Evolutionary conservation across 2,888 invertebrate genomes (phyloP), one percentile per base, ranked within the genome.

Genomic region (Liposcelis brunnea): DNA sequence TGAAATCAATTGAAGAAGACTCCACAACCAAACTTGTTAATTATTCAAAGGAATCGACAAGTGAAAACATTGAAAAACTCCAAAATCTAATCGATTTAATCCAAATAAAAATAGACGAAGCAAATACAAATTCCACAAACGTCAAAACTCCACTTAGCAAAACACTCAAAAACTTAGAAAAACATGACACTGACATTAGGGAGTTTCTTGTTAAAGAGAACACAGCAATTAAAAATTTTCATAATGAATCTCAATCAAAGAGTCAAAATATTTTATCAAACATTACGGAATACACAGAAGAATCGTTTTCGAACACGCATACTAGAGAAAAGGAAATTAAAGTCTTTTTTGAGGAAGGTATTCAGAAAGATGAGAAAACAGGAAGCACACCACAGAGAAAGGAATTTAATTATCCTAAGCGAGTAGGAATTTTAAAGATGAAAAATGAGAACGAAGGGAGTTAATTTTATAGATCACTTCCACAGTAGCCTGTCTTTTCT

Each of bases 351-450:
- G 19, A 14, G 19, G 16, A 40, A 11, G 40, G 21, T 5, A 19
- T 40, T 18, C 19, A 19, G 6, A 16, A 21, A 7, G 40, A 40
- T 40, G 40, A 40, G 19, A 40, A 40, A 19, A 6, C 7, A 18
- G 40, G 40, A 6, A 18, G 16, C 19, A 40, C 40, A 3, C 40
- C 40, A 6, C 40, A 40, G 11, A 14, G 40, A 18, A 40, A 40
- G 19, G 40, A 40, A 14, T 40, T 40, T 5, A 16, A 40, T 7
- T 16, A 16, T 16, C 19, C 40, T 15, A 40, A 40, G 16, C 7
- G 40, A n/a, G 6, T 40, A n/a, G 19, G 8, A 6, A 26, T 26
- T 26, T 26, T 26, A 26, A 26, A 26, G 26, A 26, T 26, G 4
- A 26, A 26, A 26, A 26, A 26, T 26, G 26, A 26, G 26, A 26